A percentile compares a stretch with the other conserved stretches of the same genome.
Conservation (phyloP, 2,888 invertebrate genomes). For the Lycocerus yunnanus region DNA sequence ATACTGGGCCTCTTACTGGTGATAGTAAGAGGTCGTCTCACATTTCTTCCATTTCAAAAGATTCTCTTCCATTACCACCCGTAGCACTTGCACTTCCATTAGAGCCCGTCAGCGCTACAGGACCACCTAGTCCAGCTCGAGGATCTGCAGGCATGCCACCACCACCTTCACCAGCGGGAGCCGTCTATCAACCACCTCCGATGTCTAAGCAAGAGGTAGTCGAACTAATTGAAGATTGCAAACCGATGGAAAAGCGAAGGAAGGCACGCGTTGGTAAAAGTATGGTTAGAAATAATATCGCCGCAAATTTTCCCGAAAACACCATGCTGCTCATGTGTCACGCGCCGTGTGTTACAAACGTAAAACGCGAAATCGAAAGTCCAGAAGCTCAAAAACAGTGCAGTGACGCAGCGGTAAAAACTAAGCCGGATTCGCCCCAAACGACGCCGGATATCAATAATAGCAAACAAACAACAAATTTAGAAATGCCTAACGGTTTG, state of each 20-base stretch:
- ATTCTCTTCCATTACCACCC: slow-evolving; percentile 54
- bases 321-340: slow-evolving; percentile 59
- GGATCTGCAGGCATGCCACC: slow-evolving; percentile 70
- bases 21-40: slow-evolving; percentile 74
- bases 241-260: slow-evolving; percentile 51
- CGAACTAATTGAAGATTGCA: slow-evolving; percentile 41
- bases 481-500: not conserved
- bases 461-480: not conserved
- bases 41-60: slow-evolving; percentile 52
- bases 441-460: not conserved
- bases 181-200: slow-evolving; percentile 53
- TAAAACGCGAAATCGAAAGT: slow-evolving; percentile 55
- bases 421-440: slow-evolving; percentile 13
- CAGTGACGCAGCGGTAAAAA: slow-evolving; percentile 5
- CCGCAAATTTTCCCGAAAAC: slow-evolving; percentile 58
- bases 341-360: slow-evolving; percentile 41
- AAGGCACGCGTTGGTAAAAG: slow-evolving; percentile 67
- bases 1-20: slow-evolving; percentile 98
- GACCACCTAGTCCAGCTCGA: slow-evolving; percentile 71
- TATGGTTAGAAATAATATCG: slow-evolving; percentile 69
- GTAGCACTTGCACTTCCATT: slow-evolving; percentile 58
- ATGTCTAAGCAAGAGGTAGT: slow-evolving; percentile 42
- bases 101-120: slow-evolving; percentile 59
- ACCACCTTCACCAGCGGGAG: slow-evolving; percentile 62
- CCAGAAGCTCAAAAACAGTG: slow-evolving; percentile 49